Conservation (phyloP, 2,888 invertebrate species). For the Myathropa florea region DNA sequence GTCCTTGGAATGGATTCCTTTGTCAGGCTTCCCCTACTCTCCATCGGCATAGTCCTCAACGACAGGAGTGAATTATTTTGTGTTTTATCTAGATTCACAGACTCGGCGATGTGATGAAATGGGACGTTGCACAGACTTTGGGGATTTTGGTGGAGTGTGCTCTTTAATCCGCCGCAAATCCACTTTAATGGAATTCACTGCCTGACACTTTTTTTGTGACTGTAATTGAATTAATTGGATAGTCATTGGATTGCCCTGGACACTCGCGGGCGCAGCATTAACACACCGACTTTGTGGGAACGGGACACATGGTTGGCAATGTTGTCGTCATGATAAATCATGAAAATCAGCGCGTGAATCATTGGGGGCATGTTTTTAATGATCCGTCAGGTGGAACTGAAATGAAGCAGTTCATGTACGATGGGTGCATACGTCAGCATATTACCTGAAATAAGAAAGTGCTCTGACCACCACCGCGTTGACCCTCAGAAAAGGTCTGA, state of each 20-base stretch:
- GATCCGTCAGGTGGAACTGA: neutral
- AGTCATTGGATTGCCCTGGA: neutral
- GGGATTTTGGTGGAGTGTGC: neutral
- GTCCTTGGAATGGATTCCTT: conserved; percentile 39
- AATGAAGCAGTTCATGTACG: neutral
- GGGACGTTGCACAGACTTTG: neutral
- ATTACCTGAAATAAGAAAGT: no score
- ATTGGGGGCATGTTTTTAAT: neutral
- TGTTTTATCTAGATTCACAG: conserved; percentile 27
- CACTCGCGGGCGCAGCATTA: neutral
- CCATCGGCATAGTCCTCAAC: neutral
- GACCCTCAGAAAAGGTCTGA: no score
- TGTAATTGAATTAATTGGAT: conserved; percentile 14
- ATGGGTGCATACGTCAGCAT: no score
- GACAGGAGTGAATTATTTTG: conserved; percentile 30
- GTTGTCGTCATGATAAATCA: neutral
- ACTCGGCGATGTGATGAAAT: conserved; percentile 7
- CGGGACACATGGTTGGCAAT: neutral
- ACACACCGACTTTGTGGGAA: neutral
- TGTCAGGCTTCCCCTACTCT: neutral
- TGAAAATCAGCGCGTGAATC: neutral
- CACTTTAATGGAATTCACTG: neutral
- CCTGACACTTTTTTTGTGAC: neutral
- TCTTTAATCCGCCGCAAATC: conserved; percentile 17
- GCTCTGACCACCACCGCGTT: no score